Evolutionary conservation across 2,888 invertebrate species (phyloP).

Genomic region (Odontocerum albicorne): DNA sequence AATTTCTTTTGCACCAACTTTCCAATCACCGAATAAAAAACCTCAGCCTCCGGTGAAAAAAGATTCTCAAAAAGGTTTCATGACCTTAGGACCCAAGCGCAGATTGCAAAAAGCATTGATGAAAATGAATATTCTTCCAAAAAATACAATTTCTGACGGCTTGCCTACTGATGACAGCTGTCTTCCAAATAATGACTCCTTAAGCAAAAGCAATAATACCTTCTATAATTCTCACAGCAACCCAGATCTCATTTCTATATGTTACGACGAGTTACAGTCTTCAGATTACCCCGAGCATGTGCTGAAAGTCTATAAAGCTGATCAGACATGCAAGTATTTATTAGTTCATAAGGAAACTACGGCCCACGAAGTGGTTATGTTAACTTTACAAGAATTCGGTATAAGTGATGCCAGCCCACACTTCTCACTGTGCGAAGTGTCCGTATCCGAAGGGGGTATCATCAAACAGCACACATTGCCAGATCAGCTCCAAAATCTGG

Average conservation of each 20-base stretch:
- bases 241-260: conserved; percentile 81
- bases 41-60: conserved; percentile 62
- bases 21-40: conserved; percentile 57
- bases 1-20: conserved; percentile 44
- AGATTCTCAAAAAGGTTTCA: conserved; percentile 76
- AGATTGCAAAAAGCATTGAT: conserved; percentile 82
- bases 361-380: conserved; percentile 92
- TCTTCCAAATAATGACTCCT: conserved; percentile 60
- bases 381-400: conserved; percentile 94
- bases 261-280: conserved; percentile 78
- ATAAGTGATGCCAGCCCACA: conserved; percentile 93
- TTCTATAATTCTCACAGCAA: conserved; percentile 87
- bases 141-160: conserved; percentile 73
- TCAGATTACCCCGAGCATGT: conserved; percentile 96
- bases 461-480: conserved; percentile 95
- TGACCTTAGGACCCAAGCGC: conserved; percentile 86
- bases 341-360: conserved; percentile 93
- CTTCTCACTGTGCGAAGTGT: conserved; percentile 94
- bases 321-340: conserved; percentile 97
- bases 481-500: conserved; percentile 92
- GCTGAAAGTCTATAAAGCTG: conserved; percentile 91
- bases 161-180: conserved; percentile 68
- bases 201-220: conserved; percentile 53
- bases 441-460: conserved; percentile 92
- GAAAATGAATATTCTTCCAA: conserved; percentile 88